Evolutionary conservation across 2,113 vertebrate genomes (phyloP).

Genomic region (Hypomesus transpacificus): DNA sequence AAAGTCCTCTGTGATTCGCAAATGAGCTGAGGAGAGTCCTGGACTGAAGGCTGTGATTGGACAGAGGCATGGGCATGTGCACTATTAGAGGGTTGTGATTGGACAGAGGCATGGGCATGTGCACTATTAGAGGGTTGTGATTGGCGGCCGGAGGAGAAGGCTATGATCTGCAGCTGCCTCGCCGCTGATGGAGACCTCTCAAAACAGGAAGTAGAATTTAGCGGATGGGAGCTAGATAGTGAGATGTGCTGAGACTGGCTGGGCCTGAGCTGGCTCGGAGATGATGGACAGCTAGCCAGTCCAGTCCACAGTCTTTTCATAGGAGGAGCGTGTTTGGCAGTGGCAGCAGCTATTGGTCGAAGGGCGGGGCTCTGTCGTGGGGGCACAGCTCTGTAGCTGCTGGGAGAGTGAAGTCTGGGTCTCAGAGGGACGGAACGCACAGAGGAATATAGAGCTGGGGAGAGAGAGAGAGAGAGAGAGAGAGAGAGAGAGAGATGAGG

Average conservation of each 20-base stretch:
- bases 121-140: constrained; percentile 32
- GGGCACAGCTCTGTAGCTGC: constrained; percentile 37
- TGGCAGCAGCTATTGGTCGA: constrained; percentile 44
- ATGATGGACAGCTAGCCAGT: constrained; percentile 45
- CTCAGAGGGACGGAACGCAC: constrained; percentile 69
- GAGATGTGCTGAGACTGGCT: constrained; percentile 42
- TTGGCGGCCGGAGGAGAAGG: constrained; percentile 66
- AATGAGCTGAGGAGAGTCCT: constrained; percentile 19
- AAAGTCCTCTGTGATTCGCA: constrained; percentile 47
- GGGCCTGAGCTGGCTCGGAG: constrained; percentile 37
- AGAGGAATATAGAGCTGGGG: constrained; percentile 69
- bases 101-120: constrained; percentile 20
- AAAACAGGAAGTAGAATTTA: constrained; percentile 32
- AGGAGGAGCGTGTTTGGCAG: constrained; percentile 35
- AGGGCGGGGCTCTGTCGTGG: constrained; percentile 53
- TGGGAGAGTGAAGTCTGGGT: constrained; percentile 58
- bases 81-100: constrained; percentile 38
- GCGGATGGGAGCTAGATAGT: constrained; percentile 31
- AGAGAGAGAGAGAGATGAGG: not conserved
- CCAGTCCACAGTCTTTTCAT: constrained; percentile 33
- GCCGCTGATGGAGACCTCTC: constrained; percentile 65
- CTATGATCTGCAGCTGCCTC: constrained; percentile 71
- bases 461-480: constrained; percentile 1
- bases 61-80: constrained; percentile 24
- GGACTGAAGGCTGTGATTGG: constrained; percentile 26